Conservation (phyloP, 2,797 vertebrate genomes). For the Diplodus puntazzo region DNA sequence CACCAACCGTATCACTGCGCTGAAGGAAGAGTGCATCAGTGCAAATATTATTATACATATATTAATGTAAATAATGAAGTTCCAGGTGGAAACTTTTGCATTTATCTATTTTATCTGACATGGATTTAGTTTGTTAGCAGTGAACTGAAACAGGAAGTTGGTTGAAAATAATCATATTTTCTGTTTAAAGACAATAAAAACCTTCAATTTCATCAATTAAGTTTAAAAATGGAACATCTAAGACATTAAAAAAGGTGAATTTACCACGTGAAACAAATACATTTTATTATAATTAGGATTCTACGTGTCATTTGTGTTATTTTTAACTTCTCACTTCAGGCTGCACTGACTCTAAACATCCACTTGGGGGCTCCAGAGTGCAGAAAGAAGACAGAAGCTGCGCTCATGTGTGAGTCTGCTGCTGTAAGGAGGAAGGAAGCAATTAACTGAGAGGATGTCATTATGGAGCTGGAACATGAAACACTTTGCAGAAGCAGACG, state of each 20-base stretch:
- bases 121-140: too few species aligned
- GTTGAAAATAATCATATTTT: not conserved
- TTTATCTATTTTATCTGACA: too few species aligned
- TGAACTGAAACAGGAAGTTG: not conserved
- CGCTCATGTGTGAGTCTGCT: slow-evolving; percentile 5
- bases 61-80: too few species aligned
- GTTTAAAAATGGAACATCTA: too few species aligned
- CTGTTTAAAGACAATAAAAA: too few species aligned
- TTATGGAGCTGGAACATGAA: slow-evolving; percentile 22
- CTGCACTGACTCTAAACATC: not conserved
- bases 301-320: not conserved
- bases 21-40: too few species aligned
- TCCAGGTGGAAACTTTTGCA: too few species aligned
- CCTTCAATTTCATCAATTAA: too few species aligned
- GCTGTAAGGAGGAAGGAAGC: slow-evolving; percentile 26
- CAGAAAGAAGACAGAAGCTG: not conserved
- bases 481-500: not conserved
- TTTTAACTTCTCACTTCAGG: not conserved
- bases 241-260: too few species aligned
- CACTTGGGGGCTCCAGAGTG: slow-evolving; percentile 46
- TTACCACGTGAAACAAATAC: too few species aligned
- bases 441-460: slow-evolving; percentile 43
- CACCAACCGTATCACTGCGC: too few species aligned
- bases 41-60: too few species aligned
- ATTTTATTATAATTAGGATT: not conserved